Conservation (phyloP, 2,113 vertebrate species). For the Ctenodactylus gundi region DNA sequence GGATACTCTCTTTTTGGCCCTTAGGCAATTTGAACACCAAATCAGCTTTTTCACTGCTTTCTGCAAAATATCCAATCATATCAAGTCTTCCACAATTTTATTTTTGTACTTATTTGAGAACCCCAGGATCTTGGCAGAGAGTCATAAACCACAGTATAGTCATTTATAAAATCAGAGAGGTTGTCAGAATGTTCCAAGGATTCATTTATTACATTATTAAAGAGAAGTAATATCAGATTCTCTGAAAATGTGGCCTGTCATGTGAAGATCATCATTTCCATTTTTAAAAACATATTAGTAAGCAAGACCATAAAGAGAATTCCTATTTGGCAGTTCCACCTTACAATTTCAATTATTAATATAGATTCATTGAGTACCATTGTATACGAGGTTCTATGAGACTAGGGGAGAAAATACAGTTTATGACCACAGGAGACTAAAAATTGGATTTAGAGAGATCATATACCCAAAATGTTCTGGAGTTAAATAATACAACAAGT, state of each 20-base stretch:
- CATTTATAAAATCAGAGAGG: constrained; percentile 1
- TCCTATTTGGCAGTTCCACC: neutral
- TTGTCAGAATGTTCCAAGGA: neutral
- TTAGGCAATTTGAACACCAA: neutral
- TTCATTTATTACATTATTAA: constrained; percentile 2
- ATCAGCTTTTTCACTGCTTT: neutral
- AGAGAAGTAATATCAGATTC: constrained; percentile 4
- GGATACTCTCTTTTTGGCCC: neutral
- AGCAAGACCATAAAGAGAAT: neutral
- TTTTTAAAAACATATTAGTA: neutral
- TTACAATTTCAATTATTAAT: neutral
- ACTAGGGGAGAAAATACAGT: neutral
- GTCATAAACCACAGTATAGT: neutral
- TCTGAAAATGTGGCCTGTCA: constrained; percentile 13
- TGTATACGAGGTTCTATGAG: neutral
- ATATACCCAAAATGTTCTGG: neutral
- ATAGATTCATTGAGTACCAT: neutral
- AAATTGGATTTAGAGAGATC: neutral
- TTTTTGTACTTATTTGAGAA: neutral
- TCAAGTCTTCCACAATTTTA: neutral
- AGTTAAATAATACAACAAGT: neutral
- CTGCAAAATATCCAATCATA: neutral
- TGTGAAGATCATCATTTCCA: neutral
- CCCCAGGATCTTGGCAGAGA: neutral
- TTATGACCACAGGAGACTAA: neutral